phyloP scores from a whole-genome alignment of 2,888 invertebrate genomes.

The Coenonympha arcania region DNA sequence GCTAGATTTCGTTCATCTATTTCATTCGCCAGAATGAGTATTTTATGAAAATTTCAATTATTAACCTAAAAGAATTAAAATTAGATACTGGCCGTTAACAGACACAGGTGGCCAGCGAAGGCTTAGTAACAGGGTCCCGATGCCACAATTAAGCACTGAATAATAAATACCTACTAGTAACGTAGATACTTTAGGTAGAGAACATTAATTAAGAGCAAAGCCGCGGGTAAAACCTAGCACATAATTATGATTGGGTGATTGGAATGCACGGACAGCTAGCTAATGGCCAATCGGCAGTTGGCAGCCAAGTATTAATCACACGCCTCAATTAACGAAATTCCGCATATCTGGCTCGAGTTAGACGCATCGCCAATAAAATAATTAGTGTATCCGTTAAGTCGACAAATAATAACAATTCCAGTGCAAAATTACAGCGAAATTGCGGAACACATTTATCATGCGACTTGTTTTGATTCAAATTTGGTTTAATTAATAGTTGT shows the following conservation, averaged over 20 bases:
- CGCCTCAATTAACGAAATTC: conserved; percentile 1
- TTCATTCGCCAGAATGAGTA: too few relatives aligned
- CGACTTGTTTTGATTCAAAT: conserved; percentile 5
- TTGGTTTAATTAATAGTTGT: conserved; percentile 9
- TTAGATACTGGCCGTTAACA: too few relatives aligned
- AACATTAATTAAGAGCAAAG: too few relatives aligned
- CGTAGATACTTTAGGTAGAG: too few relatives aligned
- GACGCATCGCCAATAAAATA: not conserved
- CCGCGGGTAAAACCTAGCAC: not conserved
- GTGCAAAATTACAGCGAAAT: conserved; percentile 1
- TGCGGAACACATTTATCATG: not conserved
- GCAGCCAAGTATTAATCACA: not conserved
- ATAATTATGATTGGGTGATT: not conserved
- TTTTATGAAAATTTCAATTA: too few relatives aligned
- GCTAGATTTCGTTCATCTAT: too few relatives aligned
- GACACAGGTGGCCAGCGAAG: too few relatives aligned
- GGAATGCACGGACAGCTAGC: not conserved
- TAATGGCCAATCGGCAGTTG: conserved; percentile 2
- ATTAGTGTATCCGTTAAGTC: not conserved
- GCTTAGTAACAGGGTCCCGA: too few relatives aligned
- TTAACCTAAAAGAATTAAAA: too few relatives aligned
- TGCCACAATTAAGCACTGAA: too few relatives aligned
- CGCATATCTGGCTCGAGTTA: not conserved
- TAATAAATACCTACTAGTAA: too few relatives aligned
- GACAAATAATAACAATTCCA: not conserved